These are phyloP conservation scores for Aphis gossypii DNA, from an alignment of 1,140 invertebrate species.

Conservation along the genomic window DNA sequence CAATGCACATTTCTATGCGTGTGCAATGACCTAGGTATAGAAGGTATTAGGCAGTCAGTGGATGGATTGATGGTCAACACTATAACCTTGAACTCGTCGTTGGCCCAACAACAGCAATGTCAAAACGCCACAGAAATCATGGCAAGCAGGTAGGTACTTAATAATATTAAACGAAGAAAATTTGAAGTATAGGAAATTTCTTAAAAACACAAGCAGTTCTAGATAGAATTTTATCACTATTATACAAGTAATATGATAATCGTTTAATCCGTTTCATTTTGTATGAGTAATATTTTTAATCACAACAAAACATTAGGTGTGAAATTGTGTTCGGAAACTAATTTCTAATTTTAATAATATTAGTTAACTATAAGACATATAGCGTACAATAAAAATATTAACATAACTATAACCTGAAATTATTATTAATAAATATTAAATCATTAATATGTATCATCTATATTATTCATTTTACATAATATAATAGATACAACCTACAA, in stretches of 20 bases:
- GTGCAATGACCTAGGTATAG: neutral
- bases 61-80: neutral
- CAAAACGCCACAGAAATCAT: neutral
- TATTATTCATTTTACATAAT: neutral
- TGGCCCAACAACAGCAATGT: neutral
- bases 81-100: neutral
- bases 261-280: neutral
- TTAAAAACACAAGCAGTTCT: neutral
- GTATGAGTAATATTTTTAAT: neutral
- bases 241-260: neutral
- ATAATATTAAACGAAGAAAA: neutral
- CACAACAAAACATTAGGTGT: neutral
- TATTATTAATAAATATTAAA: too few species aligned
- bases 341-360: neutral
- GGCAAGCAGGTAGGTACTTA: neutral
- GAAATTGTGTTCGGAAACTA: neutral
- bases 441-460: neutral
- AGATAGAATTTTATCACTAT: neutral
- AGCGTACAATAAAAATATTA: neutral
- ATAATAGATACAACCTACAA: neutral
- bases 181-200: neutral
- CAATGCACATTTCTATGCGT: neutral
- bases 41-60: neutral
- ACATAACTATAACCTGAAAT: neutral
- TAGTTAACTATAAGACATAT: neutral